Evolutionary conservation across 2,113 vertebrate species (phyloP).

Genomic region (Dicerorhinus sumatrensis): DNA sequence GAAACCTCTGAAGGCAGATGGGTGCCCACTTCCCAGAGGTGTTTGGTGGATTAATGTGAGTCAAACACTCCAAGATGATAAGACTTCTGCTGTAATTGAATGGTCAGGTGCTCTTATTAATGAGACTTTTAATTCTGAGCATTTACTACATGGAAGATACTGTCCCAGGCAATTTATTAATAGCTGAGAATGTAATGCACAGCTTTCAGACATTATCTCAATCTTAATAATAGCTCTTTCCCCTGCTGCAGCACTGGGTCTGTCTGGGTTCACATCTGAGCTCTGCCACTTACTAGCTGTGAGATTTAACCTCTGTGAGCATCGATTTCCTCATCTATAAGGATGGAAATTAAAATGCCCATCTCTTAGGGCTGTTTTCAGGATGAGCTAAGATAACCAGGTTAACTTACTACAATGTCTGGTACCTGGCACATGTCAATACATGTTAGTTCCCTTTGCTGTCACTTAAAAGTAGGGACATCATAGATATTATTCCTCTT

Average conservation of each 20-base stretch:
- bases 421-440: neutral
- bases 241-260: neutral
- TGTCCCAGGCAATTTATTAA: slow-evolving; percentile 35
- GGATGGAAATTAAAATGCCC: slow-evolving; percentile 7
- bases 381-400: neutral
- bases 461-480: neutral
- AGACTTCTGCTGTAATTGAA: neutral
- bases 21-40: neutral
- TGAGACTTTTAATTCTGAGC: slow-evolving; percentile 20
- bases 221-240: slow-evolving; percentile 34
- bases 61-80: neutral
- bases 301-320: neutral
- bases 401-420: neutral
- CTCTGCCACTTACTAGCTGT: neutral
- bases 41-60: slow-evolving; percentile 34
- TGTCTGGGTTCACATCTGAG: slow-evolving; percentile 37
- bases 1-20: slow-evolving; percentile 43
- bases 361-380: neutral
- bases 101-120: slow-evolving; percentile 4
- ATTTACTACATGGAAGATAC: neutral
- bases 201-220: slow-evolving; percentile 42
- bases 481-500: neutral
- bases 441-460: neutral
- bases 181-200: neutral
- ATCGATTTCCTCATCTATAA: neutral